A percentile compares a stretch with the other conserved stretches of the same genome.
phyloP scores from a whole-genome alignment of 1,140 invertebrate genomes.

The Euschistus heros region DNA sequence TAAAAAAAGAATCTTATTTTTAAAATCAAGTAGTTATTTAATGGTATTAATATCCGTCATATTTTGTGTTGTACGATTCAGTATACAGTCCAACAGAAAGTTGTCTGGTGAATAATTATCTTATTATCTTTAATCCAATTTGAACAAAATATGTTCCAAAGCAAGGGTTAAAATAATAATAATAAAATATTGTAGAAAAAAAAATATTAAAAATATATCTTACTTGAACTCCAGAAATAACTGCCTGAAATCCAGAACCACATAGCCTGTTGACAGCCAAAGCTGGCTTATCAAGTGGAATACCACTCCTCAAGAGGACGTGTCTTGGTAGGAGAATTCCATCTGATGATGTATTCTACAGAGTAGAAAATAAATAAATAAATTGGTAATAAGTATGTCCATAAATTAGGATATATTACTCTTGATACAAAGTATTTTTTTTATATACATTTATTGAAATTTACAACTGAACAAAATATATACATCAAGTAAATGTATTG shows the following conservation, averaged over 20 bases:
- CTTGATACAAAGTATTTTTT: too few relatives aligned
- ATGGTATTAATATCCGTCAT: too few relatives aligned
- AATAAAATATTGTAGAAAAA: neutral
- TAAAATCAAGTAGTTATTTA: too few relatives aligned
- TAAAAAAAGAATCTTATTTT: too few relatives aligned
- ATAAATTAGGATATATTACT: too few relatives aligned
- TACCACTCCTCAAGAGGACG: slow-evolving; percentile 66
- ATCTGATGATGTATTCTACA: slow-evolving; percentile 63
- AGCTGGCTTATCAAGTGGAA: slow-evolving; percentile 74
- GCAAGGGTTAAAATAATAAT: neutral
- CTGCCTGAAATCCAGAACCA: slow-evolving; percentile 91
- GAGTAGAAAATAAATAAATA: slow-evolving; percentile 17
- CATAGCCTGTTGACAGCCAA: slow-evolving; percentile 78
- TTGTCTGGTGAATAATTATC: too few relatives aligned
- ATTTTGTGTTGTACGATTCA: too few relatives aligned
- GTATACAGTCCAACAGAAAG: too few relatives aligned
- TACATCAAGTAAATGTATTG: too few relatives aligned
- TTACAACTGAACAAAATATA: too few relatives aligned
- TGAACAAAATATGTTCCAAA: neutral
- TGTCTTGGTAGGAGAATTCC: slow-evolving; percentile 83
- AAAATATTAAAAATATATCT: slow-evolving; percentile 12
- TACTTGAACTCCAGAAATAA: slow-evolving; percentile 84
- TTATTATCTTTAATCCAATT: neutral
- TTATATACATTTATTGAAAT: too few relatives aligned
- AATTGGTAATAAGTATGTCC: too few relatives aligned